Base-by-base conservation (phyloP, 2,113 vertebrate species). In the Eulemur rufifrons region DNA sequence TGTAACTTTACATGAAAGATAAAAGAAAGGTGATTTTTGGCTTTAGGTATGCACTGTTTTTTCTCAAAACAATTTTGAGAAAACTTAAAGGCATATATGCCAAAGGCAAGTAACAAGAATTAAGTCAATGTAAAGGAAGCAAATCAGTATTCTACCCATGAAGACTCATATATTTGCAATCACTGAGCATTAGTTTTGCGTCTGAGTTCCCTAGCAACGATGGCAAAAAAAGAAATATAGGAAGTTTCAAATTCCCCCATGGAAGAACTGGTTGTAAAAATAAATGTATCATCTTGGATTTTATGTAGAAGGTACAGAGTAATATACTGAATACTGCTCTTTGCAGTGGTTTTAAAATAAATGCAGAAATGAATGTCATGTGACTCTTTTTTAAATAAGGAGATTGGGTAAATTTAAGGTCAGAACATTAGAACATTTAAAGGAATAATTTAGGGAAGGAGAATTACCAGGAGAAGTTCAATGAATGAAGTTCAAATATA, bases 391-490 rank as follows among this genome's bases (percentile, higher is more conserved):
- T 93, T 8, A 8, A 88, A 59, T 71, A 68, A 66, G 50, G 21
- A 80, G 17, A n/a, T 29, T 64, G 45, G 37, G 17, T 34, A 45
- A 88, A 80, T 92, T 83, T 66, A 89, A 85, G 27, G 34, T 93
- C 13, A 82, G n/a, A 92, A n/a, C 13, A 45, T 61, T 92, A 82
- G n/a, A 92, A n/a, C 13, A 45, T 61, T 92, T 64, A 84, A 74
- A 10, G 23, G 13, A 34, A 56, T 3, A 89, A 27, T 69, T 89
- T 45, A 78, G n/a, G 15, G 29, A 73, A 42, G 11, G 18, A 90
- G 25, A 77, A 61, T 74, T 93, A 83, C 59, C 69, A 63, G 32
- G 18, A 84, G 45, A 91, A 91, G 39, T 87, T 95, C 78, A 91
- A 32, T 18, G 29, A 92, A 3, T 74, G 34, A 74, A 69, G 17